These are phyloP conservation scores for Gavia stellata DNA, from an alignment of 2,113 vertebrate genomes.

Conservation along the genomic window DNA sequence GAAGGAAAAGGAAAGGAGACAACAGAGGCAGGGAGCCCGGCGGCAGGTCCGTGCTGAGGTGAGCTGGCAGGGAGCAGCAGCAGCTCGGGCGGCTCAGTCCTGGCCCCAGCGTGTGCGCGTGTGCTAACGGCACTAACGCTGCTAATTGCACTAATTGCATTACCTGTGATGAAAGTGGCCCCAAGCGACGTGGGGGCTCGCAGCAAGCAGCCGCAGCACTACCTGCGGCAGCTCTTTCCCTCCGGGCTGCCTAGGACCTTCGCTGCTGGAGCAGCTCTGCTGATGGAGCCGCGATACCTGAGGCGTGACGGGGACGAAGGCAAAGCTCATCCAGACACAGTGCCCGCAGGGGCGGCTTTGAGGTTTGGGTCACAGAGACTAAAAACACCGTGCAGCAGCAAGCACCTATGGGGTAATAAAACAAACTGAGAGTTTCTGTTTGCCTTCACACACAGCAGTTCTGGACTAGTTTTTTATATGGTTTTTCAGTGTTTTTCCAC, in stretches of 20 bases:
- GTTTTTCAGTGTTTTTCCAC: not conserved
- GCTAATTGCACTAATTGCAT: not conserved
- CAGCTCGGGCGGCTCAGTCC: not conserved
- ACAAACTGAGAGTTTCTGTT: not conserved
- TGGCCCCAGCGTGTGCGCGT: rapidly evolving
- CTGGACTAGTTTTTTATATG: not conserved
- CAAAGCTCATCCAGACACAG: not conserved
- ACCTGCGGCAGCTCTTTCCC: not conserved
- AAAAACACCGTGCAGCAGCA: not conserved
- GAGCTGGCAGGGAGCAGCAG: not conserved
- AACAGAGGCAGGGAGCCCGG: rapidly evolving
- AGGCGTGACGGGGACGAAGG: not conserved
- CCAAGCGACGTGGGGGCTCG: not conserved
- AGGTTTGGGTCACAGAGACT: not conserved
- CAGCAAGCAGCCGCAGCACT: not conserved
- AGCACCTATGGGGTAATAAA: not conserved
- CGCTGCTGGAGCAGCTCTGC: not conserved
- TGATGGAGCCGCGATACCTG: not conserved
- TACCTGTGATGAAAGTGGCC: too few species aligned
- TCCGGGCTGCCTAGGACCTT: not conserved
- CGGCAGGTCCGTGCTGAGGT: not conserved
- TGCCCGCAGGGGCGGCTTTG: not conserved
- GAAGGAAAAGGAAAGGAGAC: not conserved
- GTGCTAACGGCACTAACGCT: not conserved
- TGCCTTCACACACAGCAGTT: not conserved